phyloP scores from a whole-genome alignment of 1,140 invertebrate genomes.

The Ceratitis capitata region DNA sequence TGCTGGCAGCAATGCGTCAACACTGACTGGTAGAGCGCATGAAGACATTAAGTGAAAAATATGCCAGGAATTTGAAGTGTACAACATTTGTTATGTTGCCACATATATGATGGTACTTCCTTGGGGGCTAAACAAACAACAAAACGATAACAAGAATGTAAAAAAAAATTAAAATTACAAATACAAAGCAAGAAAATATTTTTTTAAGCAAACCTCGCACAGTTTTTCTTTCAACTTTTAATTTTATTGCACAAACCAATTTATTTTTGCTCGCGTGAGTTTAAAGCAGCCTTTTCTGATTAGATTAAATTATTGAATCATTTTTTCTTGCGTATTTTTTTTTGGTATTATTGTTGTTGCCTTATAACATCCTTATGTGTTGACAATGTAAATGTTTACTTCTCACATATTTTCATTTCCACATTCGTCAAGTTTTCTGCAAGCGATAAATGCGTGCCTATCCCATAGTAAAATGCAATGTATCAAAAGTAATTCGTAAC shows the following conservation, averaged over 20 bases:
- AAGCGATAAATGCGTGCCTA: too few relatives aligned
- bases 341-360: not conserved
- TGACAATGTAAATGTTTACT: too few relatives aligned
- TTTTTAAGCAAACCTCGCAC: too few relatives aligned
- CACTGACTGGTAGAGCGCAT: not conserved
- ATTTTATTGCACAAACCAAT: not conserved
- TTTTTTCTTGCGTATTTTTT: not conserved
- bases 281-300: not conserved
- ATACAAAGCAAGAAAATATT: too few relatives aligned
- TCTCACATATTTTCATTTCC: too few relatives aligned
- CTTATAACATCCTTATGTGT: too few relatives aligned
- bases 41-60: constrained; percentile 1
- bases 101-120: not conserved
- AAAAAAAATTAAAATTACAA: too few relatives aligned
- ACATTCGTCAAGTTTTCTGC: too few relatives aligned
- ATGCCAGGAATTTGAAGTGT: not conserved
- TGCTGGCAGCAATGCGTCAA: not conserved
- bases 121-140: not conserved
- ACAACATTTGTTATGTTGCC: not conserved
- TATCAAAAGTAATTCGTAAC: too few relatives aligned
- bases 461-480: too few relatives aligned
- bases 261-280: not conserved
- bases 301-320: not conserved
- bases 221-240: too few relatives aligned
- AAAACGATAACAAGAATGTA: not conserved